Evolutionary conservation across 2,888 invertebrate species (phyloP), one percentile per base, ranked within the genome.

Genomic region (Nesidiocoris tenuis): DNA sequence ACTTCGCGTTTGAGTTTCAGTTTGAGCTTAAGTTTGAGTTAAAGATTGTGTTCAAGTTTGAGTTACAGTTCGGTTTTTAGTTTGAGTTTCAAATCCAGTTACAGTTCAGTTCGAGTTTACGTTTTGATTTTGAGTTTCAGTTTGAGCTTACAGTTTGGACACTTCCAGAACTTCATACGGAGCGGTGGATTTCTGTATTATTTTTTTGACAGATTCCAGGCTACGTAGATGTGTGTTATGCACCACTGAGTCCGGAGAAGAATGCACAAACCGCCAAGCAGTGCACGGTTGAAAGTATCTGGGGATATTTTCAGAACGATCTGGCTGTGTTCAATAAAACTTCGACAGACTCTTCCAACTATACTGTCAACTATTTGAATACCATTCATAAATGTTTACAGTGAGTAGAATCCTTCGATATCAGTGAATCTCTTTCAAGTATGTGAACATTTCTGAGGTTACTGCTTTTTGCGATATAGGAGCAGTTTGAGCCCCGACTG

Each of bases 271-370:
- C 84, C 0, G 79, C 89, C 0, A 83, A 87, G 0, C 86, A 90
- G 61, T 98, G 98, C 82, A 88, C 93, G 0, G 87, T 93, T 1
- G 92, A 95, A 86, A 94, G 94, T 65, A 85, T 92, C 19, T 88
- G 92, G 80, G 91, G 94, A 23, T 95, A 92, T 82, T 92, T 93
- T 81, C 89, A 90, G 76, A 88, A 88, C 79, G 83, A 88, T 79
- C 82, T 87, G 1, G 39, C 39, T 18, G 80, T 82, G 16, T 87
- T 92, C 68, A 85, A 88, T 18, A 18, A 74, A 2, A 77, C 80
- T 1, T 24, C 63, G 1, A 74, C 78, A 0, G 78, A 77, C 21
- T 25, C 61, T 0, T 79, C 80, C 24, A 80, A 79, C 25, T 79
- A 77, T 75, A 80, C 81, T 19, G 67, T 77, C 59, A 82, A 86